phyloP scores from a whole-genome alignment of 2,113 vertebrate species.

The Charadrius vociferus region DNA sequence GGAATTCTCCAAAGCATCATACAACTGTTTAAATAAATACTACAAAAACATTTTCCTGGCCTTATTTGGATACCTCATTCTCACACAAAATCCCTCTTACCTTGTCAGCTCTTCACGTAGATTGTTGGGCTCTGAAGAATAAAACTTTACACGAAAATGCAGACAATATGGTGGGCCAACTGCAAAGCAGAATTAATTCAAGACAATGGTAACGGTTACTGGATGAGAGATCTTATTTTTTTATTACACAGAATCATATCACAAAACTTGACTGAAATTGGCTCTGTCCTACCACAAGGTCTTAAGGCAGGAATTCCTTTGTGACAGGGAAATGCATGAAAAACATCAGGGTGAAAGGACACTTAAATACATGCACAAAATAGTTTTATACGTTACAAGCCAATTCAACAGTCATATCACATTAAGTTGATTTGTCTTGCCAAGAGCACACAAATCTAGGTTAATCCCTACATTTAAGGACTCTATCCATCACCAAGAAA shows the following conservation, averaged over 20 bases:
- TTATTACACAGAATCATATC: neutral
- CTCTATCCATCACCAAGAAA: neutral
- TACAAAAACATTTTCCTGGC: neutral
- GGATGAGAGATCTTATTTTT: neutral
- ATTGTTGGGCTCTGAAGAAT: constrained; percentile 98
- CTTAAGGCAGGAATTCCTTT: neutral
- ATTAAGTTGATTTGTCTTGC: neutral
- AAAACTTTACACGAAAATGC: constrained; percentile 97
- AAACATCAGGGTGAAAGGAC: neutral
- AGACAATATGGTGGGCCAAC: constrained; percentile 97
- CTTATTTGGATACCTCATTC: neutral
- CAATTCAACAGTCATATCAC: neutral
- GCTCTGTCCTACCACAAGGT: neutral
- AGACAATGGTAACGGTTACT: neutral
- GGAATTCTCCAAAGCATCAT: neutral
- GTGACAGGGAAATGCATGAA: neutral
- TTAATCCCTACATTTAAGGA: constrained; percentile 30
- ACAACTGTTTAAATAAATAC: neutral
- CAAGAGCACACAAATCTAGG: neutral
- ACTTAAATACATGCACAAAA: neutral
- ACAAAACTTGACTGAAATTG: neutral
- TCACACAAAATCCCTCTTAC: constrained; percentile 63
- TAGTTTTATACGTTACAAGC: neutral
- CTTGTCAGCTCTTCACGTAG: constrained; percentile 96
- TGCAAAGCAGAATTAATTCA: constrained; percentile 55